Conservation (phyloP, 2,797 vertebrate species). For the Cynodonichthys magdalenae region DNA sequence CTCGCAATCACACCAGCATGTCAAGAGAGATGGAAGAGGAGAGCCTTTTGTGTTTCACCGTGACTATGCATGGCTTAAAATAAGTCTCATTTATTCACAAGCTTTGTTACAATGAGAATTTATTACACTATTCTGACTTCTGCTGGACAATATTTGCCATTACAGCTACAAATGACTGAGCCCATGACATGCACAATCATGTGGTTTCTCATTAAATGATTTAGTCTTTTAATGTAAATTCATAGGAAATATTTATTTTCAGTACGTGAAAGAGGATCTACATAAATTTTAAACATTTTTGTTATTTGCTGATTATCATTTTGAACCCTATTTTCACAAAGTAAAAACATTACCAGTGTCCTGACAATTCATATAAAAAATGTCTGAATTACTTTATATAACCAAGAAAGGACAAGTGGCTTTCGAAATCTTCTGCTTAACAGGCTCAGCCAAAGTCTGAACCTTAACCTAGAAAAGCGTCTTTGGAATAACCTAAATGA, state of each 20-base stretch:
- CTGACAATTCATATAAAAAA: not conserved
- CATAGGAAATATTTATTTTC: not conserved
- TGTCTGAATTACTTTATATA: not conserved
- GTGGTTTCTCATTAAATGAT: not conserved
- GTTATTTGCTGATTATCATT: not conserved
- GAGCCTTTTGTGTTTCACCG: not conserved
- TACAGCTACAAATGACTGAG: slow-evolving; percentile 37
- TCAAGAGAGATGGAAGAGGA: slow-evolving; percentile 24
- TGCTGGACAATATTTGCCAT: slow-evolving; percentile 71
- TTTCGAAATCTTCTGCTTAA: not conserved
- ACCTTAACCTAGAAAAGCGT: too few species aligned
- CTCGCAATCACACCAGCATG: slow-evolving; percentile 33
- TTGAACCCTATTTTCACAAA: not conserved
- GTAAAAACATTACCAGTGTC: not conserved
- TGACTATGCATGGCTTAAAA: slow-evolving; percentile 16
- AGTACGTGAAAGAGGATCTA: not conserved
- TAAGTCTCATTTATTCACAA: slow-evolving; percentile 8
- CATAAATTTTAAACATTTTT: not conserved
- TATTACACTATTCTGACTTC: slow-evolving; percentile 74
- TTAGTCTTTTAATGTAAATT: not conserved
- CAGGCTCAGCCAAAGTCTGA: not conserved
- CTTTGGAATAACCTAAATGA: not conserved
- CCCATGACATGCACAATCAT: not conserved
- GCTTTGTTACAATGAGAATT: slow-evolving; percentile 22
- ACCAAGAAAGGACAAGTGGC: not conserved